Evolutionary conservation across 2,113 vertebrate genomes (phyloP).

Genomic region (Nestor notabilis): DNA sequence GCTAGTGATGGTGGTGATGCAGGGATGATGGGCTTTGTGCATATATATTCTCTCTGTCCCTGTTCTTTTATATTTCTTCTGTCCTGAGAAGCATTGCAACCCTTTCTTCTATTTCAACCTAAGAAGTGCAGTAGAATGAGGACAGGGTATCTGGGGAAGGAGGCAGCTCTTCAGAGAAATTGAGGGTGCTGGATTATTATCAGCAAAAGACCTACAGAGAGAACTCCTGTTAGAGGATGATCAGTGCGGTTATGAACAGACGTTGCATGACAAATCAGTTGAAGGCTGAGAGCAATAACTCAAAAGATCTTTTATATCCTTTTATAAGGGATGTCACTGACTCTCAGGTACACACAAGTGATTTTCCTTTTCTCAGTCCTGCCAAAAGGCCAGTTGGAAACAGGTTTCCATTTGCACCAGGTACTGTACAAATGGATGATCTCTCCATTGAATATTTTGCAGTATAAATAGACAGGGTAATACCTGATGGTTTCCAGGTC

Average conservation of each 20-base stretch:
- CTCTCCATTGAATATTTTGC: neutral
- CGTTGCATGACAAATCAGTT: neutral
- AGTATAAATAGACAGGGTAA: neutral
- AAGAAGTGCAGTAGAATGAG: neutral
- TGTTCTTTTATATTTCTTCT: neutral
- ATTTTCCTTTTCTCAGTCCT: neutral
- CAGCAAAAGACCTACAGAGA: neutral
- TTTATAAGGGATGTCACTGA: neutral
- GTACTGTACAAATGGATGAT: rapidly evolving
- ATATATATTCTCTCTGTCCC: neutral
- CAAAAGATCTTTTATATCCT: neutral
- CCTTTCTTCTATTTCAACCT: neutral
- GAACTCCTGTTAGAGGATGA: neutral
- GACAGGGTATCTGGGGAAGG: neutral
- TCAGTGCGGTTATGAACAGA: neutral
- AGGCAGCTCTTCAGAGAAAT: neutral
- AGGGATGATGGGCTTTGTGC: neutral
- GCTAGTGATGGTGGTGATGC: neutral
- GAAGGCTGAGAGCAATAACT: neutral
- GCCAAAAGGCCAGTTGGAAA: neutral
- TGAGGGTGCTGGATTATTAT: neutral
- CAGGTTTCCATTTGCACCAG: neutral
- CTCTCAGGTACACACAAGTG: neutral
- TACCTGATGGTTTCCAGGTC: neutral
- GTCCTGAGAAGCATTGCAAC: neutral